Percentiles rank a stretch among this genome's conserved stretches.
Conservation (phyloP, 2,113 vertebrate species). For the Asarcornis scutulata region DNA sequence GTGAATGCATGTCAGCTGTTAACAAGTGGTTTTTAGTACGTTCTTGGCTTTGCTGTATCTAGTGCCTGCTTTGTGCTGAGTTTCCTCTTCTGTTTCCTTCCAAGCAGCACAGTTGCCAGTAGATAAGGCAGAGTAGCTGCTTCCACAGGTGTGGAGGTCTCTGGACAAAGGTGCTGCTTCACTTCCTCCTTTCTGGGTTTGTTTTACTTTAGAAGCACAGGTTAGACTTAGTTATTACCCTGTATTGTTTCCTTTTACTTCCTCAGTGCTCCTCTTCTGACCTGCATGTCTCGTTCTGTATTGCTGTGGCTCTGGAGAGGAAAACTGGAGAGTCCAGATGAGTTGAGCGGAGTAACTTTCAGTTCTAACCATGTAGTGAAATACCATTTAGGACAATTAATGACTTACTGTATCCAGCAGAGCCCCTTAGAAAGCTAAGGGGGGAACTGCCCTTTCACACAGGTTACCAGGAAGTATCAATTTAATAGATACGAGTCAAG, state of each 20-base stretch:
- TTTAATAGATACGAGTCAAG: not conserved
- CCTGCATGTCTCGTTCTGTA: conserved; percentile 80
- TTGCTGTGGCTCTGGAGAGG: conserved; percentile 74
- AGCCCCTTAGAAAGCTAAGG: not conserved
- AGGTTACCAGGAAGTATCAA: not conserved
- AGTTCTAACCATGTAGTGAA: conserved; percentile 37
- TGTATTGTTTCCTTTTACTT: conserved; percentile 57
- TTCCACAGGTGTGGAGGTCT: conserved; percentile 31
- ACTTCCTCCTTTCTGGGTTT: conserved; percentile 55
- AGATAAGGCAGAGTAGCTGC: conserved; percentile 36
- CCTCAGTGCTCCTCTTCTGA: conserved; percentile 71
- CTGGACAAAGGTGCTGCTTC: conserved; percentile 69
- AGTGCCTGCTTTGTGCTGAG: conserved; percentile 84
- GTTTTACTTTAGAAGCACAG: conserved; percentile 65
- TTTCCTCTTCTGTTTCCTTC: conserved; percentile 61
- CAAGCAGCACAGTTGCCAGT: conserved; percentile 47
- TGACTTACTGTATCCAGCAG: not conserved
- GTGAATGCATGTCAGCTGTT: conserved; percentile 93
- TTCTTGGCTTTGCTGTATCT: conserved; percentile 89
- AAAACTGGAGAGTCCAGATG: conserved; percentile 54
- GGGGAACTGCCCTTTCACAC: not conserved
- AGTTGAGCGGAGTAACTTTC: conserved; percentile 1
- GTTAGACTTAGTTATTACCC: conserved; percentile 57
- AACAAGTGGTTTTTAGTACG: conserved; percentile 88
- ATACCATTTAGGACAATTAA: conserved; percentile 16